Evolutionary conservation across 2,888 invertebrate genomes (phyloP), one percentile per base, ranked within the genome.

Genomic region (Pocota personata): DNA sequence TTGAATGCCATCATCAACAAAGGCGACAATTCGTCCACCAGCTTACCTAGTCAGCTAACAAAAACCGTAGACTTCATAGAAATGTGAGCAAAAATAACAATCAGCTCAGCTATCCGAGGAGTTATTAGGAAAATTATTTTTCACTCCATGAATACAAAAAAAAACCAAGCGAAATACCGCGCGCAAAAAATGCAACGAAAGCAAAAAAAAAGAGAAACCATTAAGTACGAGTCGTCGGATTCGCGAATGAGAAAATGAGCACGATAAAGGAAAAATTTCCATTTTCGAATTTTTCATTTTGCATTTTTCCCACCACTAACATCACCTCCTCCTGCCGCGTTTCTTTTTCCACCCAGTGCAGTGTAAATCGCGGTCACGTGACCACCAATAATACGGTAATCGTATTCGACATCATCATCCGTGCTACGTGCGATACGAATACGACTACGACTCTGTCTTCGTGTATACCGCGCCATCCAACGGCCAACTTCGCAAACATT

Each of bases 71-170:
- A 50, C 60, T 58, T 32, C 30, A 21, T 43, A 50, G n/a, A 48
- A 16, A 50, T 19, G 43, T 12, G 21, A 2, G 46, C 16, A 43
- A 19, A 40, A 71, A 43, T 16, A 57, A 30, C 40, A 50, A 76
- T 10, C 66, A 46, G 5, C 35, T 14, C 37, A 24, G 46, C 66
- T 30, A 69, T 52, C 52, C 32, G n/a, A 19, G 19, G 78, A 71
- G 66, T 78, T 78, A 69, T 62, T 78, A 71, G 69, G 78, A 71
- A 78, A 78, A 78, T 77, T 77, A 77, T 60, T 48, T 52, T 69
- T 43, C 69, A 16, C 50, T 43, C 69, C 21, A 19, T 43, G 62
- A 71, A 62, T 78, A 58, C 69, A 40, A 60, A 67, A 40, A 60
- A 67, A 50, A 52, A 2, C 12, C 50, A 50, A 77, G 60, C n/a